Conservation (phyloP, 2,797 vertebrate genomes). For the Miichthys miiuy region DNA sequence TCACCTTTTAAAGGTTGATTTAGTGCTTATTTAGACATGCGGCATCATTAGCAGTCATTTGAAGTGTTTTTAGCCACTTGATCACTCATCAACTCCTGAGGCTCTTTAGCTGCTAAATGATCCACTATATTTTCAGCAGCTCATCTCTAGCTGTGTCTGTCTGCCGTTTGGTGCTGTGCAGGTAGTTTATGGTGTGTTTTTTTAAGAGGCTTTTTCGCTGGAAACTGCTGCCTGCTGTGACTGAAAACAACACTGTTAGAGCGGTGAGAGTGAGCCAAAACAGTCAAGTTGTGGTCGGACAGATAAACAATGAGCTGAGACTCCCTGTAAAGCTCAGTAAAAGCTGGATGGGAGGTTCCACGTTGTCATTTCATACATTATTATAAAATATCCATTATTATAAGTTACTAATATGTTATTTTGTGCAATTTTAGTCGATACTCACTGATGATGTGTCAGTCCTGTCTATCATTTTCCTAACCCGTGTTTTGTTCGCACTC, state of each 20-base stretch:
- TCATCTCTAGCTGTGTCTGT: neutral
- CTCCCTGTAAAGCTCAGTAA: neutral
- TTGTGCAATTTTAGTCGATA: neutral
- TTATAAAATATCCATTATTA: neutral
- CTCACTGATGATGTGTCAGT: no score
- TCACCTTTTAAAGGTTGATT: no score
- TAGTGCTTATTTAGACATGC: no score
- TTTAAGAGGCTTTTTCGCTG: neutral
- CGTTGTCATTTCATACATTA: no score
- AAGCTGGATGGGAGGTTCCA: neutral
- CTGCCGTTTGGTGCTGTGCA: neutral
- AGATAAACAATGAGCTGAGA: neutral
- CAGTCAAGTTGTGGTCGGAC: neutral
- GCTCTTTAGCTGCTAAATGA: neutral
- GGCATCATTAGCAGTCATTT: no score
- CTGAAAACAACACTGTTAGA: neutral
- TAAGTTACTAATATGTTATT: neutral
- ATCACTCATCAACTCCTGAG: neutral
- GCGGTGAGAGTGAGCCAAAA: neutral
- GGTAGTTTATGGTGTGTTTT: neutral
- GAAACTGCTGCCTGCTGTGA: neutral
- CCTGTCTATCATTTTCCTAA: neutral
- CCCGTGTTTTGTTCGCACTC: neutral
- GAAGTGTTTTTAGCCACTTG: no score
- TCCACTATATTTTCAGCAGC: neutral